Percentiles rank a stretch among this genome's conserved stretches.
Conservation (phyloP, 2,888 invertebrate genomes). For the Dynastes grantii region DNA sequence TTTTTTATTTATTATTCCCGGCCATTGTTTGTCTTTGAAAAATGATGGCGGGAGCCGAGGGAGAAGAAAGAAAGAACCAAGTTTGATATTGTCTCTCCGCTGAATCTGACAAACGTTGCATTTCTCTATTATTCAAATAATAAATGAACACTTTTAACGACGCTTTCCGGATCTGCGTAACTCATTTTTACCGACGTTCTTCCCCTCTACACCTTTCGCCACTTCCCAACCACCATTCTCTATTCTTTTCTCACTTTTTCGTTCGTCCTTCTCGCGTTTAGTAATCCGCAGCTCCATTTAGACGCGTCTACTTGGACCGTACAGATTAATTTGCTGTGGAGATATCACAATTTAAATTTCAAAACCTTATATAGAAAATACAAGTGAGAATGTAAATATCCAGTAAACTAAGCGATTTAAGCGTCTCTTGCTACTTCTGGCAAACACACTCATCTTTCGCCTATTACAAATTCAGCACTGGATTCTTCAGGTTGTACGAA, state of each 20-base stretch:
- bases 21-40: constrained; percentile 52
- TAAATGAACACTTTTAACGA: constrained; percentile 53
- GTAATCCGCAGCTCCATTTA: not conserved
- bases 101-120: constrained; percentile 53
- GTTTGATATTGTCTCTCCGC: constrained; percentile 50
- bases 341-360: no score
- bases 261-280: not conserved
- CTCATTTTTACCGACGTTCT: not conserved
- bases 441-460: no score
- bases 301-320: not conserved
- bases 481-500: no score
- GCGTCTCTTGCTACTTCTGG: no score
- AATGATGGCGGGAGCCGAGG: constrained; percentile 48
- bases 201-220: no score
- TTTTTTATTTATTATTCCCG: constrained; percentile 52
- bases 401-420: no score
- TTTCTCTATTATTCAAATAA: constrained; percentile 52
- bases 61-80: constrained; percentile 46
- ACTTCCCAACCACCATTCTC: no score
- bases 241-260: constrained; percentile 17
- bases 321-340: constrained; percentile 22
- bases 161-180: constrained; percentile 46
- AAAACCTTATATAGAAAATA: no score
- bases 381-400: no score
- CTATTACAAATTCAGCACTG: no score